Evolutionary conservation across 2,888 invertebrate species (phyloP).

Genomic region (Acronicta psi): DNA sequence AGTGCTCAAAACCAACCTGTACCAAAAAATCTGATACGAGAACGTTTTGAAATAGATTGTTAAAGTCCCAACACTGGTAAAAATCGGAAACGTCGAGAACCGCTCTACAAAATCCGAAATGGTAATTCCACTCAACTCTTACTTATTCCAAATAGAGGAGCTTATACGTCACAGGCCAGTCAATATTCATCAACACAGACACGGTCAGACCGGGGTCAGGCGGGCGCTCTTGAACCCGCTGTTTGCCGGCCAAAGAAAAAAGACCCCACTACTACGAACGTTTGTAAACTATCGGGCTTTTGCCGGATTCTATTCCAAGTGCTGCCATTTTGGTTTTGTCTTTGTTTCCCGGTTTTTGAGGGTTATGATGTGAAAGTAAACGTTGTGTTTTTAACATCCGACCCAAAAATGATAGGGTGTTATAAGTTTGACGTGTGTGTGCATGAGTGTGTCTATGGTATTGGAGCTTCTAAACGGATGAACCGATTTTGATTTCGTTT

Average conservation of each 20-base stretch:
- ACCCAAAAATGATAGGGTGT: no score
- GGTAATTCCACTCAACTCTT: slow-evolving; percentile 37
- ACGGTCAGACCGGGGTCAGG: slow-evolving; percentile 58
- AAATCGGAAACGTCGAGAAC: background rate
- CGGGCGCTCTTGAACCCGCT: slow-evolving; percentile 63
- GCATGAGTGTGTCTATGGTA: no score
- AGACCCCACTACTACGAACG: slow-evolving; percentile 31
- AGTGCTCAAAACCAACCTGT: no score
- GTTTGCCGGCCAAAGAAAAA: slow-evolving; percentile 48
- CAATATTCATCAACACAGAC: slow-evolving; percentile 53
- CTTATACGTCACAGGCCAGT: slow-evolving; percentile 44
- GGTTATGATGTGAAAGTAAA: slow-evolving; percentile 27
- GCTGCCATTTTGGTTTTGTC: slow-evolving; percentile 21
- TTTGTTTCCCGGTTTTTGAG: slow-evolving; percentile 29
- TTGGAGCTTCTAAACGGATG: no score
- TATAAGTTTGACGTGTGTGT: no score
- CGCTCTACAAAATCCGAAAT: slow-evolving; percentile 16
- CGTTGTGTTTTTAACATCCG: background rate
- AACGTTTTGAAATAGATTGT: background rate
- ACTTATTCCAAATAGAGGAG: slow-evolving; percentile 50
- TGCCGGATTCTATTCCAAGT: slow-evolving; percentile 14
- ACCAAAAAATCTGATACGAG: no score
- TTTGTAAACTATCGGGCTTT: slow-evolving; percentile 44
- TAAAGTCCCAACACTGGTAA: background rate
- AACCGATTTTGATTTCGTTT: no score